Percentiles rank a stretch among this genome's conserved stretches.
Conservation (phyloP, 2,113 vertebrate genomes). For the Ochotona princeps region DNA sequence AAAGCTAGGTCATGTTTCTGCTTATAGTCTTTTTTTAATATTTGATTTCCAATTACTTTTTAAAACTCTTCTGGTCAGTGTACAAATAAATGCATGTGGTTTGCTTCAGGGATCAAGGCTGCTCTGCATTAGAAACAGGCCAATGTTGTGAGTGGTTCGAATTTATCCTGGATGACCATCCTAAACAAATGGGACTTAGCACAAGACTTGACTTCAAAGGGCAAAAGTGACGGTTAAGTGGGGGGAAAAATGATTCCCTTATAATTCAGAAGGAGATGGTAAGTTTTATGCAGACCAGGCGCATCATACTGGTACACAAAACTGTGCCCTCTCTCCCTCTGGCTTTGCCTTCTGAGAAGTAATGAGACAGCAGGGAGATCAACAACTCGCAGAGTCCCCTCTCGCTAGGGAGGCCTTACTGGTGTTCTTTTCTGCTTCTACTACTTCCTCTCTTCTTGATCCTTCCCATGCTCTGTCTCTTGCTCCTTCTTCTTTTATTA, state of each 20-base stretch:
- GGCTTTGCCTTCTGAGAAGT: neutral
- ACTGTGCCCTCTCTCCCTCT: neutral
- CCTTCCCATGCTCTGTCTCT: no score
- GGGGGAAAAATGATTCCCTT: slow-evolving; percentile 58
- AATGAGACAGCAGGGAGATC: neutral
- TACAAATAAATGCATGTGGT: slow-evolving; percentile 21
- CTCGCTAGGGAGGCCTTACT: neutral
- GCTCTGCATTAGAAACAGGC: slow-evolving; percentile 60
- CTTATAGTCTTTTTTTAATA: slow-evolving; percentile 30
- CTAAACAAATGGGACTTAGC: slow-evolving; percentile 60
- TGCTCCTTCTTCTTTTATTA: no score
- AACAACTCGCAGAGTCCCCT: neutral
- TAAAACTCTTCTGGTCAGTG: slow-evolving; percentile 29
- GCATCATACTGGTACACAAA: neutral
- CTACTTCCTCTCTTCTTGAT: no score
- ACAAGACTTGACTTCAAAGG: slow-evolving; percentile 71
- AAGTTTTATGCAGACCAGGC: slow-evolving; percentile 5
- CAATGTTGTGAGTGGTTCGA: slow-evolving; percentile 59
- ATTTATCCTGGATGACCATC: slow-evolving; percentile 54
- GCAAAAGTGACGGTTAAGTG: slow-evolving; percentile 50
- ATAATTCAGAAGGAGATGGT: slow-evolving; percentile 64
- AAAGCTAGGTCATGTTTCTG: slow-evolving; percentile 35
- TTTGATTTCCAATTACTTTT: slow-evolving; percentile 49
- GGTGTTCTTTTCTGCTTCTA: neutral
- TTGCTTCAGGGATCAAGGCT: slow-evolving; percentile 11